phyloP scores from a whole-genome alignment of 2,797 vertebrate genomes.

The Euthynnus affinis region DNA sequence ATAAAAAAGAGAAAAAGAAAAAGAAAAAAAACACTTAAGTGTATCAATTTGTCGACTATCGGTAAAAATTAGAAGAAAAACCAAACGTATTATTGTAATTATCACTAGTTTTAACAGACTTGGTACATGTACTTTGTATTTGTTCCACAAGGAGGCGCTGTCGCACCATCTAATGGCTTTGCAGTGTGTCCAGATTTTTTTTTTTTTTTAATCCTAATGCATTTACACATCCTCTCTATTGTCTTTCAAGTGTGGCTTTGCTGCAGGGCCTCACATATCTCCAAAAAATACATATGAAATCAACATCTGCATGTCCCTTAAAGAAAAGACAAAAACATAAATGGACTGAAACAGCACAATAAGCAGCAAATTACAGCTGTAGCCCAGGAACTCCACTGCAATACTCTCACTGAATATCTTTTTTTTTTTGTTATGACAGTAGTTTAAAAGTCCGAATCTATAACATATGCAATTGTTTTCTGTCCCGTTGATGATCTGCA shows the following conservation, averaged over 20 bases:
- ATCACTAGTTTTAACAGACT: background rate
- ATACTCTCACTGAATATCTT: background rate
- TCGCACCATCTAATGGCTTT: background rate
- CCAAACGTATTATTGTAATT: background rate
- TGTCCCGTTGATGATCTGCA: background rate
- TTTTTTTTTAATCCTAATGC: background rate
- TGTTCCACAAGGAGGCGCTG: slow-evolving; percentile 51
- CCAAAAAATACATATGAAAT: background rate
- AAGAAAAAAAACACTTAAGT: background rate
- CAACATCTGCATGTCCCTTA: background rate
- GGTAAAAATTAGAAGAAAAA: background rate
- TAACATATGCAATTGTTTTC: background rate
- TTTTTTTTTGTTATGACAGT: background rate
- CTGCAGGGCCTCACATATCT: background rate
- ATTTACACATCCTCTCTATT: background rate
- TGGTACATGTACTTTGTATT: background rate
- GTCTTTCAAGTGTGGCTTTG: background rate
- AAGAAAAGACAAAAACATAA: background rate
- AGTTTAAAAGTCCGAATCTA: background rate
- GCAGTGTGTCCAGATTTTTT: background rate
- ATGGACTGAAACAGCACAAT: background rate
- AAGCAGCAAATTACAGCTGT: background rate
- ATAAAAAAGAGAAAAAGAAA: background rate
- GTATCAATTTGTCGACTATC: background rate
- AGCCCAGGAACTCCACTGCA: background rate